These are phyloP conservation scores for Xerus inauris DNA, from an alignment of 2,113 vertebrate species.

Conservation along the genomic window DNA sequence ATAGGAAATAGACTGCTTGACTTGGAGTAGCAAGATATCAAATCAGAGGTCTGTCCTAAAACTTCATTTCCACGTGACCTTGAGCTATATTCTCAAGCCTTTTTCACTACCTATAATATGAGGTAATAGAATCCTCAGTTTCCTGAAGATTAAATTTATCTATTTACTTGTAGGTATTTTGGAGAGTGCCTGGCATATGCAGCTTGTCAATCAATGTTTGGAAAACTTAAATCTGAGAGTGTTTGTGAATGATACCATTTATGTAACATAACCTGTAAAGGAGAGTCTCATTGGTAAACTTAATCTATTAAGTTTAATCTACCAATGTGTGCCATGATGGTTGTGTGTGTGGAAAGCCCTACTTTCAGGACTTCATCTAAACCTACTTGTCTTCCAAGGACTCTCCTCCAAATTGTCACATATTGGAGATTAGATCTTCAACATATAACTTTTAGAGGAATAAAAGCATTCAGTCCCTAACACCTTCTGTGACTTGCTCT, in stretches of 20 bases:
- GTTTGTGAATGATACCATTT: not conserved
- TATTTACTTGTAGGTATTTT: not conserved
- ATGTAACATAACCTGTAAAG: not conserved
- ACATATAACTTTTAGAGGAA: not conserved
- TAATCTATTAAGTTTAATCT: no score
- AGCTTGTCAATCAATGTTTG: not conserved
- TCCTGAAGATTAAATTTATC: not conserved
- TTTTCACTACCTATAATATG: not conserved
- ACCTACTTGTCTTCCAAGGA: not conserved
- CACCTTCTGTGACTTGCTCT: not conserved
- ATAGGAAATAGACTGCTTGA: not conserved
- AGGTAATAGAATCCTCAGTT: not conserved
- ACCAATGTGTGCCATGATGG: not conserved
- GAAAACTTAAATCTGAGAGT: not conserved
- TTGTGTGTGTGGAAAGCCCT: not conserved
- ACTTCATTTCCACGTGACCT: not conserved
- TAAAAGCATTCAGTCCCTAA: not conserved
- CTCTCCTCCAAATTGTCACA: not conserved
- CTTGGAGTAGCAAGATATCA: not conserved
- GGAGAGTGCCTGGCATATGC: not conserved
- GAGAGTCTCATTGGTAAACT: not conserved
- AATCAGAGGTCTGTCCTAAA: not conserved
- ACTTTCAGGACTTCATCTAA: not conserved
- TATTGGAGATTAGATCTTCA: not conserved
- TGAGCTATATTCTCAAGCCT: not conserved